Evolutionary conservation across 2,797 vertebrate genomes (phyloP), one percentile per base, ranked within the genome.

Genomic region (Sebastes matsubarae): DNA sequence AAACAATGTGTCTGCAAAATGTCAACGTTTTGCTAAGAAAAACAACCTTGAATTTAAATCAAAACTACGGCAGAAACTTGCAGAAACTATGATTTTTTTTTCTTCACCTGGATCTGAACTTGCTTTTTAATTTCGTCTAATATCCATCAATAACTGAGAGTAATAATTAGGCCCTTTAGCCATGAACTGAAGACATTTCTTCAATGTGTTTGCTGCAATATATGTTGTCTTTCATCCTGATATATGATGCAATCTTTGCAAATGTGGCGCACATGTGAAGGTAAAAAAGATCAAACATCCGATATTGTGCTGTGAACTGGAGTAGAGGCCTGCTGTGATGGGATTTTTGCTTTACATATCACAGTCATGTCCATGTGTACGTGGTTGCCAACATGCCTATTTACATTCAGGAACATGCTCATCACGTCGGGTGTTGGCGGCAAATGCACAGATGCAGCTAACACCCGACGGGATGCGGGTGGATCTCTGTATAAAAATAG

Each of bases 221-320:
- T 77, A 66, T 68, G 64, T 79, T 59, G 38, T 70, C 68, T 85
- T 86, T 86, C 67, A 84, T 79, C 38, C 65, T 58, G 25, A 64
- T 68, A 68, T 34, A 25, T 90, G 89, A 92, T 76, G 87, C 82
- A 89, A 88, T 80, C 71, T 42, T 81, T 85, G 84, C 73, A 74
- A 66, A 79, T 30, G 18, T 34, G 29, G 46, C 27, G 22, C 22
- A 60, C 27, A 32, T 58, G 24, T 61, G 46, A 68, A 77, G 71
- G 70, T 78, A 72, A 76, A 84, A 80, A 71, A 88, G 85, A 92
- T 87, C 84, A 79, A 64, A 82, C 16, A 16, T 72, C 50, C 13
- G 72, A 80, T 65, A 64, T 25, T 38, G 36, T 34, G 78, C 59
- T 76, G 66, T 86, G 79, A 83, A 72, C 72, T 71, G 65, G 22